A percentile compares a stretch with the other conserved stretches of the same genome.
These are phyloP conservation scores for Ischnura elegans DNA, from an alignment of 2,888 invertebrate species.

Conservation along the genomic window DNA sequence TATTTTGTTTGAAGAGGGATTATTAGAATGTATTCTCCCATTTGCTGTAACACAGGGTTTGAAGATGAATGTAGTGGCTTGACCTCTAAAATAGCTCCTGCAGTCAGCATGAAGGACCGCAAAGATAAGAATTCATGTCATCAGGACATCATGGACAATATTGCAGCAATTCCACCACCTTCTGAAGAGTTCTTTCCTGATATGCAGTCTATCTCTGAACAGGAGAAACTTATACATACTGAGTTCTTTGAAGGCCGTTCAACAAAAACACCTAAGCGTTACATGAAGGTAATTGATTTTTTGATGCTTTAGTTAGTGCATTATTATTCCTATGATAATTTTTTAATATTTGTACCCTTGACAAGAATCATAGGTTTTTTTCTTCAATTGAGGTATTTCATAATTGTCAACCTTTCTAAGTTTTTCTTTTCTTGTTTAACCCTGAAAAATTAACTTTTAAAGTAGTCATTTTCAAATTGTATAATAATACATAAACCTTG, in stretches of 20 bases:
- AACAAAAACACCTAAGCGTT: conserved; percentile 81
- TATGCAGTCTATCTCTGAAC: conserved; percentile 77
- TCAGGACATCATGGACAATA: conserved; percentile 72
- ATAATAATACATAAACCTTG: no score
- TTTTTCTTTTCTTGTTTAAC: no score
- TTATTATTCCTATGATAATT: no score
- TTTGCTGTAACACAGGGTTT: background rate
- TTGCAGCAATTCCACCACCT: conserved; percentile 78
- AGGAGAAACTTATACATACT: conserved; percentile 80
- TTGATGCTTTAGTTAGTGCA: background rate
- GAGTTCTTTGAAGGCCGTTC: conserved; percentile 81
- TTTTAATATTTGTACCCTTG: no score
- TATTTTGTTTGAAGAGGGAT: background rate
- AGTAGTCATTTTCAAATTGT: no score
- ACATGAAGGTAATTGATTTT: conserved; percentile 77
- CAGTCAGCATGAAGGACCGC: background rate
- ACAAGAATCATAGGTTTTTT: no score
- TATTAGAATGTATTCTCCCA: no score
- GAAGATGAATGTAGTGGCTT: background rate
- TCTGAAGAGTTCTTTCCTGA: conserved; percentile 77
- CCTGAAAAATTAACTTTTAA: no score
- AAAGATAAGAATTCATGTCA: conserved; percentile 55
- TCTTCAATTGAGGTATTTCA: no score
- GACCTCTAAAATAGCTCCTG: background rate
- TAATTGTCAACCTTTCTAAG: no score